Conservation (phyloP, 2,888 invertebrate species). For the Leucophenga maculata region DNA sequence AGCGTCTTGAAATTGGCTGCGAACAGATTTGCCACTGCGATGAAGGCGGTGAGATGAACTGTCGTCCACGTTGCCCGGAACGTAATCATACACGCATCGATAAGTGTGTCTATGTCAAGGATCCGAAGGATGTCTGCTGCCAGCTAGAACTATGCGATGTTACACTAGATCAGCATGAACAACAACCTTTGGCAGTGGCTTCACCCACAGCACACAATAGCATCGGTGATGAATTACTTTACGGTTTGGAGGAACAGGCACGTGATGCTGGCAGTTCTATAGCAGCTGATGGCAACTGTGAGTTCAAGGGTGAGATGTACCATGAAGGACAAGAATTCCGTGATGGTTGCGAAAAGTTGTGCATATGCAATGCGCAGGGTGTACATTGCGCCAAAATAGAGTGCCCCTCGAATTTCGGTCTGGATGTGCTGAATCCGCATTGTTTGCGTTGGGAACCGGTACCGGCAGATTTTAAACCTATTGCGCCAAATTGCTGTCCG, state of each 20-base stretch:
- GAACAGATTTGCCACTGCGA: constrained; percentile 85
- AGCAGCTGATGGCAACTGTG: constrained; percentile 49
- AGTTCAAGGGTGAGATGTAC: constrained; percentile 65
- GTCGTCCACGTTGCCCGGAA: constrained; percentile 80
- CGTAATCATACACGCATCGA: constrained; percentile 76
- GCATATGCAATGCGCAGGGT: constrained; percentile 81
- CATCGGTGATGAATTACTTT: constrained; percentile 47
- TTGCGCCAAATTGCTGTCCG: constrained; percentile 87
- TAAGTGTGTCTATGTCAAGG: constrained; percentile 86
- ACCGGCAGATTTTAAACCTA: constrained; percentile 80
- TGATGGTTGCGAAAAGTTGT: constrained; percentile 86
- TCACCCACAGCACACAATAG: constrained; percentile 53
- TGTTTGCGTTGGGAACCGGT: constrained; percentile 90
- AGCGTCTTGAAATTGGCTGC: constrained; percentile 86
- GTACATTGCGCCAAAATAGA: constrained; percentile 85
- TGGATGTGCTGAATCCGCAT: constrained; percentile 87
- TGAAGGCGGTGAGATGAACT: constrained; percentile 81
- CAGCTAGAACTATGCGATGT: constrained; percentile 90
- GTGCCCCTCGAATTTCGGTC: constrained; percentile 87
- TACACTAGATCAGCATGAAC: constrained; percentile 83
- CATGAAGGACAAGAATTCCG: constrained; percentile 82
- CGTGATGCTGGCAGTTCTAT: constrained; percentile 53
- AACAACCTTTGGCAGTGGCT: constrained; percentile 55
- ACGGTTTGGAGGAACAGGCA: constrained; percentile 60
- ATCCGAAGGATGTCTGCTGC: constrained; percentile 88